Base-by-base conservation (phyloP, 2,113 vertebrate species). In the Dolichotis patagonum region DNA sequence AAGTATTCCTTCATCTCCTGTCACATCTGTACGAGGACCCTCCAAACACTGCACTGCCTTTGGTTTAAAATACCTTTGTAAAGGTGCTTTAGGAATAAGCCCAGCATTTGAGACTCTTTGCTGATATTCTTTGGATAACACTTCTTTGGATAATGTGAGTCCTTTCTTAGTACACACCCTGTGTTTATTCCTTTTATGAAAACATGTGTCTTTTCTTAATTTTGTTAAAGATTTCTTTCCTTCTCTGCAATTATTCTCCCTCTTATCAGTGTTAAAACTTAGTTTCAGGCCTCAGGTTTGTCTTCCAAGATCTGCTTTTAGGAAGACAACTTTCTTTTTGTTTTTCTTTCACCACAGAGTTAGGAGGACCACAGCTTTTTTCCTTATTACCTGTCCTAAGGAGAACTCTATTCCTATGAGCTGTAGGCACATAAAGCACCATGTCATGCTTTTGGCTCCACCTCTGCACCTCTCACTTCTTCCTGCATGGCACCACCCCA, bases 361-460 rank as follows among this genome's bases (percentile, higher is more conserved):
- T 81, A 81, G 88, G 32, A 32, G 0, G 83, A 63, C 0, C 24
- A 41, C 0, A 10, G 96, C 26, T 54, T 96, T 94, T 94, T 32
- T 81, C 95, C 56, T 96, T 73, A 58, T 85, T 88, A 54, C 30
- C 32, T 82, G 97, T 56, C 82, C 54, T 0, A 38, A 91, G 93
- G 1, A 96, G 90, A 0, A 88, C 96, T 87, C 96, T 90, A 60
- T 94, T 97, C 46, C 98, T 98, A 2, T 98, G 98, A 0, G 98
- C 99, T 97, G 99, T 99, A 93, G 99, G 99, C 60, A 99, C 98
- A 7, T 99, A 99, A 75, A 99, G 98, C 16, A 99, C 98, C 98
- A 99, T 99, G 97, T 99, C 99, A 0, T 99, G 99, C 95, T 98
- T 99, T 98, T 99, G 83, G 98, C 97, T 94, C 99, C 98, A 10